Percentiles rank a stretch among this genome's conserved stretches.
phyloP scores from a whole-genome alignment of 2,113 vertebrate species.

The Aleadryas rufinucha region DNA sequence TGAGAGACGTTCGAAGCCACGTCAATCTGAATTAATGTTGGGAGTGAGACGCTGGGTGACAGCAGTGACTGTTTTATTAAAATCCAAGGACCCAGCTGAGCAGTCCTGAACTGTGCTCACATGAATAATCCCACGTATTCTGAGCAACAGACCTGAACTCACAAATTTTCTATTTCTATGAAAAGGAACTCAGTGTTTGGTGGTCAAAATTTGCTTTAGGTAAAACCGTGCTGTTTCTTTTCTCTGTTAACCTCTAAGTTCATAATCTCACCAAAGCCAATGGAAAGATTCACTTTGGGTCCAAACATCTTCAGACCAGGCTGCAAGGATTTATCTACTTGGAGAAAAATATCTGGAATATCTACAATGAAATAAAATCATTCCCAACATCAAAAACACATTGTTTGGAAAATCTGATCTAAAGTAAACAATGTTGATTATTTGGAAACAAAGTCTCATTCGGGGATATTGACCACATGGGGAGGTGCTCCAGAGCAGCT shows the following conservation, averaged over 20 bases:
- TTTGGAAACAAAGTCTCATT: neutral
- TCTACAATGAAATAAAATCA: neutral
- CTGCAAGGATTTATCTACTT: neutral
- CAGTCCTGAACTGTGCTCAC: neutral
- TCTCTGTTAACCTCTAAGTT: neutral
- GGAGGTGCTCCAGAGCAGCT: neutral
- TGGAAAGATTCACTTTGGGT: neutral
- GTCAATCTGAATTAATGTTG: conserved; percentile 40
- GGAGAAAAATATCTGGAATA: neutral
- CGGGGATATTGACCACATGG: neutral
- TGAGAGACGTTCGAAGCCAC: neutral
- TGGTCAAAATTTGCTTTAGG: neutral
- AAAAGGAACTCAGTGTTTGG: neutral
- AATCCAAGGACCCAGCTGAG: conserved; percentile 38
- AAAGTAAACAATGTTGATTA: neutral
- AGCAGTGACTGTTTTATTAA: conserved; percentile 50
- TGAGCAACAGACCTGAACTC: neutral
- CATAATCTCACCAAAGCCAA: neutral
- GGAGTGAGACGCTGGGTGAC: neutral
- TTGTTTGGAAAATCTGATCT: neutral
- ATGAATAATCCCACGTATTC: neutral
- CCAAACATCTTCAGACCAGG: neutral
- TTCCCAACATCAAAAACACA: neutral
- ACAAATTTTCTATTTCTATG: neutral
- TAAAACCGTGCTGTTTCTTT: neutral